Percentiles rank a stretch among this genome's conserved stretches.
These are phyloP conservation scores for Manis pentadactyla DNA, from an alignment of 2,797 vertebrate species.

Conservation along the genomic window DNA sequence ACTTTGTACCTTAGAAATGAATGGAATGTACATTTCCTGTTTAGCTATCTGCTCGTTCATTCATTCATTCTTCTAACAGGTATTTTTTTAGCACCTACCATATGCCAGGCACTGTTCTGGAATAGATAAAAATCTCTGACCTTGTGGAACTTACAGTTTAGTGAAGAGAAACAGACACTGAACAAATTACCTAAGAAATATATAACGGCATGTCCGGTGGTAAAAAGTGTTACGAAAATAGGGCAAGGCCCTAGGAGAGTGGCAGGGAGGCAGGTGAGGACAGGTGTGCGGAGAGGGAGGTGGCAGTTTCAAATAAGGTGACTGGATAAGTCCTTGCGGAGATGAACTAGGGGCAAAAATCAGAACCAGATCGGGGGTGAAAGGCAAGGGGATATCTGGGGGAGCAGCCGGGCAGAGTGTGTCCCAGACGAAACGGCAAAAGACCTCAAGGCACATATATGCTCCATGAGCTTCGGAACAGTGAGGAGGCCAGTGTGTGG, in stretches of 20 bases:
- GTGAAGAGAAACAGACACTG: conserved; percentile 6
- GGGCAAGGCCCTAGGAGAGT: not conserved
- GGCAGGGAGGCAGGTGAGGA: not conserved
- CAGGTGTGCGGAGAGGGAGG: not conserved
- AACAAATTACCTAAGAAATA: not conserved
- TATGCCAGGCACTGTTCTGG: not conserved
- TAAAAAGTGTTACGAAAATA: not conserved
- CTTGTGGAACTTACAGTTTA: not conserved
- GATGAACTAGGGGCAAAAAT: not conserved
- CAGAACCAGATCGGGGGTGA: not conserved
- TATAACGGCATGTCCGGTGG: not conserved
- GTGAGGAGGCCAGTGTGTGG: not conserved
- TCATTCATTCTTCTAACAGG: not conserved
- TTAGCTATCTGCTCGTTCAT: not conserved
- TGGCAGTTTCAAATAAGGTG: not conserved
- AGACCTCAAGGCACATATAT: not conserved
- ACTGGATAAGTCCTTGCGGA: not conserved
- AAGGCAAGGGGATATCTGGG: not conserved
- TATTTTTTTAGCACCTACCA: not conserved
- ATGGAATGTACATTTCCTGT: not conserved
- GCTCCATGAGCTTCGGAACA: not conserved
- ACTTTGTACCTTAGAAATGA: not conserved
- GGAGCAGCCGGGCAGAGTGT: not conserved
- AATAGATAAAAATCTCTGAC: not conserved
- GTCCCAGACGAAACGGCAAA: not conserved